Conservation (phyloP, 2,113 vertebrate species). For the Gasterosteus nipponicus region DNA sequence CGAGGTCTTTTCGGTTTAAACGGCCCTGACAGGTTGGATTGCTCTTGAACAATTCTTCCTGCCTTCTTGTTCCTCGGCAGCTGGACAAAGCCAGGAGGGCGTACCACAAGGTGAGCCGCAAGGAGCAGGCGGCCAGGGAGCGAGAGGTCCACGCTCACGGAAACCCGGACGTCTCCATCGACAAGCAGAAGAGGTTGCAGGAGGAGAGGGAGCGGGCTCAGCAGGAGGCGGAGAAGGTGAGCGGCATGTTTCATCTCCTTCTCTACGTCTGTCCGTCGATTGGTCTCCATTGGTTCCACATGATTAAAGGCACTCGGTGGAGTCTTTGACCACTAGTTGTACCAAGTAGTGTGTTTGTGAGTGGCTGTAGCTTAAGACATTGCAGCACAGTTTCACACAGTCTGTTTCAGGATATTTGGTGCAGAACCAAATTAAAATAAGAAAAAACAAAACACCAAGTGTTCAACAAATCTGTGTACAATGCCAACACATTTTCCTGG, state of each 20-base stretch:
- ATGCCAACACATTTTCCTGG: background rate
- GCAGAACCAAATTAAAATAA: too few relatives aligned
- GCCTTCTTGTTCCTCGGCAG: constrained; percentile 53
- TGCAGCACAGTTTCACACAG: background rate
- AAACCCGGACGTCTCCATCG: constrained; percentile 78
- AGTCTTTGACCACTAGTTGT: background rate
- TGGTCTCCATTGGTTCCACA: background rate
- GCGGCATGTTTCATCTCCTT: background rate
- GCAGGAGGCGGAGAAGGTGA: constrained; percentile 78
- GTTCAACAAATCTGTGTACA: background rate
- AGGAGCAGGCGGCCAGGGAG: constrained; percentile 72
- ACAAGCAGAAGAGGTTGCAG: constrained; percentile 81
- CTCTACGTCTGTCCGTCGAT: background rate
- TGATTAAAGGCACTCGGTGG: background rate
- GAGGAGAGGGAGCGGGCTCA: constrained; percentile 75
- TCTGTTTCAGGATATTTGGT: background rate
- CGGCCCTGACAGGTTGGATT: background rate
- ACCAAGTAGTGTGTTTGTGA: background rate
- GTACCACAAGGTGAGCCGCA: constrained; percentile 81
- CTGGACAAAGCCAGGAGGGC: constrained; percentile 79
- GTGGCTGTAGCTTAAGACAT: background rate
- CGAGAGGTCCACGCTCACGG: constrained; percentile 77
- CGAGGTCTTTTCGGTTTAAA: constrained; percentile 1
- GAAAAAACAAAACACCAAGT: too few relatives aligned
- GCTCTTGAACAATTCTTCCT: background rate